These are phyloP conservation scores for Drosophila hamatofila DNA, from an alignment of 2,888 invertebrate species.

Conservation along the genomic window DNA sequence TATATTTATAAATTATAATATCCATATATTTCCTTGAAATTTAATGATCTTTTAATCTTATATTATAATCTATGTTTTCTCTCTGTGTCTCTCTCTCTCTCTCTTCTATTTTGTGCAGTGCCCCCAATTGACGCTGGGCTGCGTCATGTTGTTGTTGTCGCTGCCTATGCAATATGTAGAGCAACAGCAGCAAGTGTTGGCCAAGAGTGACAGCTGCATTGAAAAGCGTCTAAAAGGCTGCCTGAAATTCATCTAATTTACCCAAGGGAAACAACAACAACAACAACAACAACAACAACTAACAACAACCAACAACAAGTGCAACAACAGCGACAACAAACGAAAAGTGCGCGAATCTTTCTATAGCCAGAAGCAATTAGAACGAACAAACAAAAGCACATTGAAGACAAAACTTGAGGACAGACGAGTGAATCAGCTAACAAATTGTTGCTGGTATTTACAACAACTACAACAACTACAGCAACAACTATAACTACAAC, in stretches of 20 bases:
- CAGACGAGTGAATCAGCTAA: slow-evolving; percentile 27
- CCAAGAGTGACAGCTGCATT: slow-evolving; percentile 37
- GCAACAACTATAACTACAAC: slow-evolving; percentile 2
- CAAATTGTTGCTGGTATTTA: slow-evolving; percentile 30
- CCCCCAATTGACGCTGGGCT: slow-evolving; percentile 38
- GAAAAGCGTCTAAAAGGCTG: slow-evolving; percentile 32
- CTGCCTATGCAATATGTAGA: slow-evolving; percentile 51
- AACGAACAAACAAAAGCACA: slow-evolving; percentile 47
- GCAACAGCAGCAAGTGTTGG: slow-evolving; percentile 48
- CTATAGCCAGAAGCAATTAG: slow-evolving; percentile 38
- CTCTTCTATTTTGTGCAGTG: slow-evolving; percentile 32
- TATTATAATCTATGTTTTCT: neutral
- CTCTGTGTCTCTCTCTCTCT: too few species aligned
- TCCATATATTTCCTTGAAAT: too few species aligned
- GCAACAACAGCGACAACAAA: too few species aligned
- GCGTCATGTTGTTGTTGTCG: slow-evolving; percentile 69
- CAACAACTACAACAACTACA: slow-evolving; percentile 8
- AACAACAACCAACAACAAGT: neutral
- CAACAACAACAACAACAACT: slow-evolving; percentile 1
- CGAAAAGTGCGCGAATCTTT: slow-evolving; percentile 14
- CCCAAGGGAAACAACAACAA: slow-evolving; percentile 3
- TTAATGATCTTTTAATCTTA: neutral
- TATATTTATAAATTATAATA: too few species aligned
- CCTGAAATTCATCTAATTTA: slow-evolving; percentile 36
- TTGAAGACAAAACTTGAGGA: slow-evolving; percentile 22